These are phyloP conservation scores for Ormyrus rosae DNA, from an alignment of 2,888 invertebrate genomes.

Conservation along the genomic window DNA sequence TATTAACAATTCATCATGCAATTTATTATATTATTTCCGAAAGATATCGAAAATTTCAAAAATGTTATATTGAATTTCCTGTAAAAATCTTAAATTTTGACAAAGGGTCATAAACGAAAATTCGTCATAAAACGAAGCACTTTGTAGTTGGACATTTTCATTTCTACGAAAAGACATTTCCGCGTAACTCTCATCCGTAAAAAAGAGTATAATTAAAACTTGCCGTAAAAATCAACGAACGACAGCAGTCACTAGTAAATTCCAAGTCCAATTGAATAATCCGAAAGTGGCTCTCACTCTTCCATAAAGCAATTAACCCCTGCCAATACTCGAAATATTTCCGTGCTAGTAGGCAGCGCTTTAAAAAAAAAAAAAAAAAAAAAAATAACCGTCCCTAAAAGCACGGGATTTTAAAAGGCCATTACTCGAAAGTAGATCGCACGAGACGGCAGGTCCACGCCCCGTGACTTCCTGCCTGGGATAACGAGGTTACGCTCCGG, in stretches of 20 bases:
- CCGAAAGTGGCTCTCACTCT: slow-evolving; percentile 19
- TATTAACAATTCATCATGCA: too few species aligned
- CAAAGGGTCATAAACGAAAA: too few species aligned
- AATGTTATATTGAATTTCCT: too few species aligned
- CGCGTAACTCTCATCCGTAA: too few species aligned
- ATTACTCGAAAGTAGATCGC: slow-evolving; percentile 47
- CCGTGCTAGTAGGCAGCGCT: neutral
- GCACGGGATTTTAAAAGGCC: slow-evolving; percentile 59
- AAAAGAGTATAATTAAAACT: neutral
- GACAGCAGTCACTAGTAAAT: slow-evolving; percentile 4
- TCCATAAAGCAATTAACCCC: slow-evolving; percentile 10
- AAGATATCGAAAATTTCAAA: too few species aligned
- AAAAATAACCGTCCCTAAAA: neutral
- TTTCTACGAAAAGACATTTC: too few species aligned
- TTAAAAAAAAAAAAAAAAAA: slow-evolving; percentile 1
- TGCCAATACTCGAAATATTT: neutral
- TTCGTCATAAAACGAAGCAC: too few species aligned
- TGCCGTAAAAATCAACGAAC: neutral
- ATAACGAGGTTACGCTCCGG: slow-evolving; percentile 69
- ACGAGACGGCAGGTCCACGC: neutral
- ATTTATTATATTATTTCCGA: too few species aligned
- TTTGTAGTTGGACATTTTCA: too few species aligned
- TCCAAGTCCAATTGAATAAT: slow-evolving; percentile 25
- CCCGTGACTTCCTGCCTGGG: slow-evolving; percentile 65
- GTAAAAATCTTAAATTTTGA: too few species aligned